Evolutionary conservation across 2,888 invertebrate genomes (phyloP).

Genomic region (Romanomermis culicivorax): DNA sequence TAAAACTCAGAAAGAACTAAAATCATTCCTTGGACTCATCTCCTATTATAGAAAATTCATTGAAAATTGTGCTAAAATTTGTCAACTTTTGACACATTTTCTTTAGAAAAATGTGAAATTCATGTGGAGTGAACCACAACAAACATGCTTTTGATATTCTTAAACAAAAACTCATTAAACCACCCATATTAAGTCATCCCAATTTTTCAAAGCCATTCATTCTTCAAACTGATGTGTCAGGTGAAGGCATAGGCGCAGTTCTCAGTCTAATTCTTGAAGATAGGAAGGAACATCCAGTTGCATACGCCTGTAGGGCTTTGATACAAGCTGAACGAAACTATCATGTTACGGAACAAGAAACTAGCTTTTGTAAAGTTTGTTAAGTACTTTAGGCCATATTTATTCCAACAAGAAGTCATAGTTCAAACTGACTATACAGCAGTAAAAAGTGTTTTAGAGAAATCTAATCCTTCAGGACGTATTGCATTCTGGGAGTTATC

Average conservation of each 20-base stretch:
- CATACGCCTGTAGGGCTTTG: constrained; percentile 2
- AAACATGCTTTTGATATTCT: background rate
- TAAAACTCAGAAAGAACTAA: background rate
- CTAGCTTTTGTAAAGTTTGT: background rate
- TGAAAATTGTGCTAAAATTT: no score
- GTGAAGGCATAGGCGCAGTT: constrained; percentile 1
- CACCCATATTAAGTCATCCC: background rate
- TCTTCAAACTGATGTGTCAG: constrained; percentile 1
- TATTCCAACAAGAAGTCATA: background rate
- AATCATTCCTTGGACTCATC: background rate
- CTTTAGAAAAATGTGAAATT: background rate
- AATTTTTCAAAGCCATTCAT: constrained; percentile 6
- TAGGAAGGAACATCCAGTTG: background rate
- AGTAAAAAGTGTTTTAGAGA: background rate
- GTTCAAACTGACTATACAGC: constrained; percentile 4
- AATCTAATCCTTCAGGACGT: background rate
- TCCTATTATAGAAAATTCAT: constrained; percentile 3
- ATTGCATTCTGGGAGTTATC: background rate
- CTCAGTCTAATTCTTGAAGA: constrained; percentile 3
- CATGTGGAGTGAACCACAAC: background rate
- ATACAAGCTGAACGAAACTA: background rate
- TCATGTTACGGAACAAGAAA: no score
- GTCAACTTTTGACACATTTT: no score
- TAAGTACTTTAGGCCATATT: constrained; percentile 3
- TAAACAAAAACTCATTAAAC: background rate